Evolutionary conservation across 2,888 invertebrate species (phyloP).

Genomic region (Geotrupes spiniger): DNA sequence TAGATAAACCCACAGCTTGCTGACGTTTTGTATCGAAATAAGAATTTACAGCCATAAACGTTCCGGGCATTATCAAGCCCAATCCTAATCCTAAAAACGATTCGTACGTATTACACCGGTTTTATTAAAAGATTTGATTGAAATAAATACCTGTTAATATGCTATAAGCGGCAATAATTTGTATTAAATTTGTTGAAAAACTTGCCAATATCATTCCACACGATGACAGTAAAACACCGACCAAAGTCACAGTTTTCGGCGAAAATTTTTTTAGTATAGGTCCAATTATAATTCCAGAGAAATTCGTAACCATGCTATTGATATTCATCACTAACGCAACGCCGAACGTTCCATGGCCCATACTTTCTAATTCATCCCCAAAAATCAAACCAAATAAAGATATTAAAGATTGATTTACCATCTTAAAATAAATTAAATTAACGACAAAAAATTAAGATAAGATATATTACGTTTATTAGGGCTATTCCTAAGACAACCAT

Average conservation of each 20-base stretch:
- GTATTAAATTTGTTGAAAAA: neutral
- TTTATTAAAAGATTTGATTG: neutral
- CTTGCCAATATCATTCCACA: slow-evolving; percentile 48
- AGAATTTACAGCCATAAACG: slow-evolving; percentile 69
- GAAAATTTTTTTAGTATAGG: slow-evolving; percentile 61
- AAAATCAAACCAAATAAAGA: slow-evolving; percentile 70
- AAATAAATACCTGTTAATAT: slow-evolving; percentile 1
- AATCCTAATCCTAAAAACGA: slow-evolving; percentile 59
- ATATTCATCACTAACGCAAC: slow-evolving; percentile 67
- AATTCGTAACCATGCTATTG: slow-evolving; percentile 63
- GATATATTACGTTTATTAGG: slow-evolving; percentile 60
- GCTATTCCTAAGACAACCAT: slow-evolving; percentile 65
- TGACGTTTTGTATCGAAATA: slow-evolving; percentile 68
- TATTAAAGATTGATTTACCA: slow-evolving; percentile 51
- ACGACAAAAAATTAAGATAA: slow-evolving; percentile 5
- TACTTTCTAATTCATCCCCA: slow-evolving; percentile 60
- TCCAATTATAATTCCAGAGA: slow-evolving; percentile 67
- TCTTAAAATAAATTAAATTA: slow-evolving; percentile 15
- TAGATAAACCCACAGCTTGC: slow-evolving; percentile 71
- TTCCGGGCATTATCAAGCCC: slow-evolving; percentile 68
- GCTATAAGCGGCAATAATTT: neutral
- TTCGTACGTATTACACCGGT: neutral
- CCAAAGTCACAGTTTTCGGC: slow-evolving; percentile 55
- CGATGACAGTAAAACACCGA: slow-evolving; percentile 55
- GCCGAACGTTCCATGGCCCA: slow-evolving; percentile 64